Percentiles rank a stretch among this genome's conserved stretches.
These are phyloP conservation scores for Drosophila neocordata DNA, from an alignment of 1,140 invertebrate species.

Conservation along the genomic window DNA sequence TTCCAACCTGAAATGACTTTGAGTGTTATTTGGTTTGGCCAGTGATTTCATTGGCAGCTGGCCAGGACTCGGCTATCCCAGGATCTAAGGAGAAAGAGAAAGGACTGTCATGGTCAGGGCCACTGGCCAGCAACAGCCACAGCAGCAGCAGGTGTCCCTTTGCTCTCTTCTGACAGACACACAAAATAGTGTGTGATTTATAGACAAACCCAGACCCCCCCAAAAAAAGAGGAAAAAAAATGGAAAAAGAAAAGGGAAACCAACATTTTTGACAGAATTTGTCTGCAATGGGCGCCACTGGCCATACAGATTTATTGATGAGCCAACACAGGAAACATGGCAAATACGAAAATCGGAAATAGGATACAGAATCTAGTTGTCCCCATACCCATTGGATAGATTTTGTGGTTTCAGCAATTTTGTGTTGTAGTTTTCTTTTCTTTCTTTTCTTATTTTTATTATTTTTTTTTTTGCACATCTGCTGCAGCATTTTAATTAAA, in stretches of 20 bases:
- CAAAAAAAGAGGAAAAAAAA: background rate
- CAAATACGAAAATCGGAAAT: conserved; percentile 49
- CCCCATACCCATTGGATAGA: background rate
- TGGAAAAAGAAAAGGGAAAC: background rate
- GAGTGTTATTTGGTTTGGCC: conserved; percentile 77
- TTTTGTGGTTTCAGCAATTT: conserved; percentile 62
- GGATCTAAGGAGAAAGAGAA: conserved; percentile 1
- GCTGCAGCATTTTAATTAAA: conserved; percentile 74
- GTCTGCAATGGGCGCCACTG: conserved; percentile 60
- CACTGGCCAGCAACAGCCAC: conserved; percentile 19
- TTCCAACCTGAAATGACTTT: conserved; percentile 76
- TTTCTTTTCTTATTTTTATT: background rate
- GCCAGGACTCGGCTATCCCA: conserved; percentile 29
- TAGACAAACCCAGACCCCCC: conserved; percentile 41
- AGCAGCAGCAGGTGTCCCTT: conserved; percentile 68
- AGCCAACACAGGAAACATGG: conserved; percentile 62
- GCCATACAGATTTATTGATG: conserved; percentile 77
- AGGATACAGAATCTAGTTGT: conserved; percentile 34
- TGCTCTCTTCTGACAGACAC: conserved; percentile 24
- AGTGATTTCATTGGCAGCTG: conserved; percentile 76
- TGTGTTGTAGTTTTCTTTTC: background rate
- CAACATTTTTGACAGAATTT: conserved; percentile 48
- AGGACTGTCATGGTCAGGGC: conserved; percentile 32
- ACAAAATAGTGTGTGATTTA: conserved; percentile 65
- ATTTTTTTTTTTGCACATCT: conserved; percentile 38